Percentiles rank a stretch among this genome's conserved stretches.
Evolutionary conservation across 2,797 vertebrate species (phyloP).

Genomic region (Selene dorsalis): DNA sequence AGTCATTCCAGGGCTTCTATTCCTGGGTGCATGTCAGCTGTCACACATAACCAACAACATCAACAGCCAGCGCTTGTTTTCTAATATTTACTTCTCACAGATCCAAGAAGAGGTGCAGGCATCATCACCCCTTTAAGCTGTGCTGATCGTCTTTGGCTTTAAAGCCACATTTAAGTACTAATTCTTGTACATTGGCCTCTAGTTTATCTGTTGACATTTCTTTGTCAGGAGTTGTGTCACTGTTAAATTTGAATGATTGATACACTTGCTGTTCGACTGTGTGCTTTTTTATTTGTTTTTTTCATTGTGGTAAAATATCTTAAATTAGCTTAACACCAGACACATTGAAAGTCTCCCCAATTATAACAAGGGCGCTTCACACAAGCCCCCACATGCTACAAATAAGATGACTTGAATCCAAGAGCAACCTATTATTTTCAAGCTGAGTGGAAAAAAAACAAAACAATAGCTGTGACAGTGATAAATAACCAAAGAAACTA

Average conservation of each 20-base stretch:
- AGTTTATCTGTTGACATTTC: slow-evolving; percentile 11
- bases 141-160: too few species aligned
- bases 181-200: neutral
- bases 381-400: slow-evolving; percentile 36
- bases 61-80: slow-evolving; percentile 27
- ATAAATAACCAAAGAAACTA: slow-evolving; percentile 77
- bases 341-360: slow-evolving; percentile 40
- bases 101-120: neutral
- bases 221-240: neutral
- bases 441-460: slow-evolving; percentile 8
- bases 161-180: neutral
- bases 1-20: slow-evolving; percentile 72
- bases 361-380: slow-evolving; percentile 59
- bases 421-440: slow-evolving; percentile 58
- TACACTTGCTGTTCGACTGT: neutral
- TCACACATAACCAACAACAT: slow-evolving; percentile 44
- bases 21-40: slow-evolving; percentile 72
- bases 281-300: neutral
- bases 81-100: slow-evolving; percentile 14
- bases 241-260: neutral
- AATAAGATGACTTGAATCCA: slow-evolving; percentile 49
- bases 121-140: neutral
- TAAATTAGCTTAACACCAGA: slow-evolving; percentile 31
- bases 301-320: slow-evolving; percentile 8
- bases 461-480: slow-evolving; percentile 70